Conservation (phyloP, 2,797 vertebrate species). For the Coluber constrictor region DNA sequence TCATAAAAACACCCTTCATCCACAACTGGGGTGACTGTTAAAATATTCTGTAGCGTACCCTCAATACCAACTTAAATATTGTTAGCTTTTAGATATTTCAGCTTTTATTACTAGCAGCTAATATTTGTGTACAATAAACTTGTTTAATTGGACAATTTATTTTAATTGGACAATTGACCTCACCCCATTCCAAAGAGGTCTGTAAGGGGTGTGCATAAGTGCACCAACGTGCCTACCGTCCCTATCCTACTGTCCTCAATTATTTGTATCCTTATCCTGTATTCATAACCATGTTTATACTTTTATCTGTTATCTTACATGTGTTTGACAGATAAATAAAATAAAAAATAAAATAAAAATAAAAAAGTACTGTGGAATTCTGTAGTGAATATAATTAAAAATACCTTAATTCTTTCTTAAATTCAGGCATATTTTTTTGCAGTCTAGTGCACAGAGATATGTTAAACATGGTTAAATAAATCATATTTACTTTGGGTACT, state of each 20-base stretch:
- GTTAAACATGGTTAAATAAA: constrained; percentile 78
- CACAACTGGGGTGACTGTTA: not conserved
- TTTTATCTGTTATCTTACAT: too few species aligned
- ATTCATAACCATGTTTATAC: too few species aligned
- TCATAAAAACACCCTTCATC: not conserved
- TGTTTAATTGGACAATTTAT: constrained; percentile 55
- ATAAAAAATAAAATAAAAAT: too few species aligned
- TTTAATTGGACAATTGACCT: too few species aligned
- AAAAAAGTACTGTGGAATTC: constrained; percentile 49
- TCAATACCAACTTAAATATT: constrained; percentile 61
- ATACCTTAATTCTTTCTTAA: constrained; percentile 52
- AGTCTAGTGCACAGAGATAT: constrained; percentile 64
- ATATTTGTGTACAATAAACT: constrained; percentile 62
- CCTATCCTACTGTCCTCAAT: too few species aligned
- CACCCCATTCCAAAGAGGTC: too few species aligned
- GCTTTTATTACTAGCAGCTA: constrained; percentile 72
- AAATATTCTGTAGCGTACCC: constrained; percentile 50
- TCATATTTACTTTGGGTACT: constrained; percentile 79
- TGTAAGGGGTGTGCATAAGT: too few species aligned
- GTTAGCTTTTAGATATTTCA: constrained; percentile 64
- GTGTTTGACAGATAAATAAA: too few species aligned
- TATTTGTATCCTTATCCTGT: too few species aligned
- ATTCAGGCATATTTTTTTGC: constrained; percentile 67
- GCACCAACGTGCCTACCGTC: too few species aligned
- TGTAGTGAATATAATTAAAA: constrained; percentile 44